Conservation (phyloP, 1,140 invertebrate species). For the Bombus superbus region DNA sequence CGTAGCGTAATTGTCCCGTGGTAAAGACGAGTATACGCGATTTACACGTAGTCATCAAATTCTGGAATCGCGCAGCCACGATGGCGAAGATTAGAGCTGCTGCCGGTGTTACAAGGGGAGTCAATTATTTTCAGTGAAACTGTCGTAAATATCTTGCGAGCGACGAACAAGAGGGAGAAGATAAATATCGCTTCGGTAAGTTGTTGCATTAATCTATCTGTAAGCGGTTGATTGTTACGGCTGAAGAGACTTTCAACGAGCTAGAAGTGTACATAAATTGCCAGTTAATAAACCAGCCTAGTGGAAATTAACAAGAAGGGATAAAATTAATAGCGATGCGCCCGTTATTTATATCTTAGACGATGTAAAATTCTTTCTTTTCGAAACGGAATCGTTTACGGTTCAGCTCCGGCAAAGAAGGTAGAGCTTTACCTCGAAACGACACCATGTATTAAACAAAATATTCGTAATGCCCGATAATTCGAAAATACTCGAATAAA, state of each 20-base stretch:
- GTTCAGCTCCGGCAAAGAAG: background rate
- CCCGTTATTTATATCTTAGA: background rate
- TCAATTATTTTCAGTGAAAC: slow-evolving; percentile 37
- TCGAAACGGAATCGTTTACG: background rate
- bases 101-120: background rate
- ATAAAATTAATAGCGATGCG: background rate
- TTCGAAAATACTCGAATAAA: background rate
- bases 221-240: background rate
- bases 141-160: background rate
- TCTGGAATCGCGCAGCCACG: background rate
- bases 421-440: background rate
- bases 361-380: background rate
- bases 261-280: slow-evolving; percentile 12
- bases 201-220: background rate
- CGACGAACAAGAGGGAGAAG: background rate
- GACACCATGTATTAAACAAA: background rate
- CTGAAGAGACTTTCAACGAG: background rate
- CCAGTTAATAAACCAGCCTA: slow-evolving; percentile 12
- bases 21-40: background rate
- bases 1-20: slow-evolving; percentile 25
- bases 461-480: background rate
- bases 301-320: background rate
- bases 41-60: background rate
- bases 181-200: background rate
- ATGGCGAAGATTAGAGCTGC: background rate